These are phyloP conservation scores for Hipposideros armiger DNA, from an alignment of 2,113 vertebrate species.

Conservation along the genomic window DNA sequence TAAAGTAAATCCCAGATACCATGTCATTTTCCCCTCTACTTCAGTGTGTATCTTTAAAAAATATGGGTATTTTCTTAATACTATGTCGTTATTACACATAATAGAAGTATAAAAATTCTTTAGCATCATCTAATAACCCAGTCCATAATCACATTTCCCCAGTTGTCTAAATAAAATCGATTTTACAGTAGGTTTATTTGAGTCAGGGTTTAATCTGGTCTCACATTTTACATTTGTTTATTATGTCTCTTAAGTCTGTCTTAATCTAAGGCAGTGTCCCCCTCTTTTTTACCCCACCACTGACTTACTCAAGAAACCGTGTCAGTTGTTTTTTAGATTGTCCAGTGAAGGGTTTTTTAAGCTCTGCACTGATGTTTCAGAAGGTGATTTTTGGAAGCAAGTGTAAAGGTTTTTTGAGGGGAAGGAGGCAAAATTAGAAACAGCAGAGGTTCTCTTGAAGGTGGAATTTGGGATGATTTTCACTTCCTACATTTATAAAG, in stretches of 20 bases:
- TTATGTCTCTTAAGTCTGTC: not conserved
- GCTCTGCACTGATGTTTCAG: not conserved
- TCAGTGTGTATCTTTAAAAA: not conserved
- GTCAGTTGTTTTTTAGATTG: not conserved
- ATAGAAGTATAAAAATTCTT: not conserved
- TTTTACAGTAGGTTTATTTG: not conserved
- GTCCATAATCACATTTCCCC: not conserved
- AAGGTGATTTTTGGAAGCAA: slow-evolving; percentile 1
- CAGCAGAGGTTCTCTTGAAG: not conserved
- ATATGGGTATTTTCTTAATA: not conserved
- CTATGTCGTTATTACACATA: not conserved
- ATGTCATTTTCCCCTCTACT: not conserved
- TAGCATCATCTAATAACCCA: not conserved
- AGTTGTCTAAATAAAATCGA: not conserved
- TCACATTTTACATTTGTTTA: not conserved
- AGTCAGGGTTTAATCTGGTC: not conserved
- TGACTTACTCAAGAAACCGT: not conserved
- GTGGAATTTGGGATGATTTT: slow-evolving; percentile 14
- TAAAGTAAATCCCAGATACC: not conserved
- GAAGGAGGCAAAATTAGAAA: slow-evolving; percentile 24
- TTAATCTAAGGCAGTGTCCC: not conserved
- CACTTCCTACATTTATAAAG: slow-evolving; percentile 1
- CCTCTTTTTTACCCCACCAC: no score
- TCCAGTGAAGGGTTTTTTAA: not conserved
- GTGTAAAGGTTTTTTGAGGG: not conserved